A percentile compares a stretch with the other conserved stretches of the same genome.
phyloP scores from a whole-genome alignment of 1,140 invertebrate genomes.

The Sinella curviseta region DNA sequence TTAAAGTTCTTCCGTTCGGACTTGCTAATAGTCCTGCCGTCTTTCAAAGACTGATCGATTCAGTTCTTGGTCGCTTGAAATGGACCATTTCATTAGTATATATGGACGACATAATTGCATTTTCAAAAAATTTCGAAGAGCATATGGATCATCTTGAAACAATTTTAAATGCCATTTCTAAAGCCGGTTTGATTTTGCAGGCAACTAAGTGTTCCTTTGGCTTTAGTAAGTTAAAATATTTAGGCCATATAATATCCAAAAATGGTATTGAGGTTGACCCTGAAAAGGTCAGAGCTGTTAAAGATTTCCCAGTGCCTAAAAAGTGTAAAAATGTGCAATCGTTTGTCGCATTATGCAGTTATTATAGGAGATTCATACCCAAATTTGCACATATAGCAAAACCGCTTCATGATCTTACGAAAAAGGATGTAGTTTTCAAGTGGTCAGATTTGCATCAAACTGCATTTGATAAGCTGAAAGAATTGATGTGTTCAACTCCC shows the following conservation, averaged over 20 bases:
- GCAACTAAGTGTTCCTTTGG: conserved; percentile 5
- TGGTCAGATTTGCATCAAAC: conserved; percentile 51
- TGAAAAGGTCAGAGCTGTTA: conserved; percentile 53
- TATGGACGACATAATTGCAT: conserved; percentile 50
- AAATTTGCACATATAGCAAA: conserved; percentile 52
- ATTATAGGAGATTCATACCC: conserved; percentile 54
- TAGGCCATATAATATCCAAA: conserved; percentile 54
- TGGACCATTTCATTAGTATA: conserved; percentile 46
- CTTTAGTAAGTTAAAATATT: background rate
- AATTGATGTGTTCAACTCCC: conserved; percentile 45
- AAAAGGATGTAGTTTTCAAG: conserved; percentile 49
- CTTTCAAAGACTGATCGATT: conserved; percentile 49
- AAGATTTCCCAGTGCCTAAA: conserved; percentile 49
- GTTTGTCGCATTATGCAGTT: conserved; percentile 55
- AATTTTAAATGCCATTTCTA: background rate
- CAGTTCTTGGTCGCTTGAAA: conserved; percentile 44
- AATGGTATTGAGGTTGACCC: conserved; percentile 52
- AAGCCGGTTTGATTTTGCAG: background rate
- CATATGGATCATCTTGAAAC: conserved; percentile 14
- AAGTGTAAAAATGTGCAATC: conserved; percentile 53
- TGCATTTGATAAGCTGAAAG: conserved; percentile 54
- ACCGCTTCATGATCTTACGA: conserved; percentile 54
- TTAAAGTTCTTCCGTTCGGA: conserved; percentile 51
- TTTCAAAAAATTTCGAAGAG: conserved; percentile 31
- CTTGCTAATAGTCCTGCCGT: conserved; percentile 48